phyloP scores from a whole-genome alignment of 2,888 invertebrate genomes.

The Laothoe populi region DNA sequence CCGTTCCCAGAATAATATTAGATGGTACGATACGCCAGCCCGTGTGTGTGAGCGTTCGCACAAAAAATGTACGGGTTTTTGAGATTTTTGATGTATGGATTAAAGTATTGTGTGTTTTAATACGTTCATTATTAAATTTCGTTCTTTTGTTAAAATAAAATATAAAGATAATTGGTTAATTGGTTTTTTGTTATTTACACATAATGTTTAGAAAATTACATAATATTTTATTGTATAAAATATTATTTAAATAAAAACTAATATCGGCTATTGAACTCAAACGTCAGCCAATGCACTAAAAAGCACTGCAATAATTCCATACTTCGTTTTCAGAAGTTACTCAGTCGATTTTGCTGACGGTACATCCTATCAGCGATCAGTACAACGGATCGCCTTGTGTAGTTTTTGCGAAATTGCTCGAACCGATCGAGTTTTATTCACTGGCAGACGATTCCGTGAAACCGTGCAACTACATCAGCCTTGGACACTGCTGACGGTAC shows the following conservation, averaged over 20 bases:
- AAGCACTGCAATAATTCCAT: too few species aligned
- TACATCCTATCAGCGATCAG: conserved; percentile 74
- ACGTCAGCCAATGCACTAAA: too few species aligned
- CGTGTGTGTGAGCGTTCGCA: conserved; percentile 72
- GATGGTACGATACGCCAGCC: conserved; percentile 77
- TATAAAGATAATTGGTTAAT: too few species aligned
- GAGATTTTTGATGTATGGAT: neutral
- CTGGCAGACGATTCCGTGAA: conserved; percentile 63
- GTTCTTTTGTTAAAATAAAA: too few species aligned
- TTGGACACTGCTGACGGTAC: neutral
- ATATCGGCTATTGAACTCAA: too few species aligned
- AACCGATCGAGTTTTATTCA: conserved; percentile 73
- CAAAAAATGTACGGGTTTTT: conserved; percentile 38
- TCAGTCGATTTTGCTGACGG: conserved; percentile 50
- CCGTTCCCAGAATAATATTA: conserved; percentile 86
- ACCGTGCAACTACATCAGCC: conserved; percentile 45
- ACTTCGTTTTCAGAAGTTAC: neutral
- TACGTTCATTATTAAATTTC: too few species aligned
- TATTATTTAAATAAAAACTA: too few species aligned
- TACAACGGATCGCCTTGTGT: conserved; percentile 82
- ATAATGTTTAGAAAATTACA: too few species aligned
- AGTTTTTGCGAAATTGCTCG: conserved; percentile 83
- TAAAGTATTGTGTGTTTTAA: neutral
- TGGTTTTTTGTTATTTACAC: too few species aligned
- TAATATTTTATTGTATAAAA: too few species aligned